Evolutionary conservation across 2,113 vertebrate genomes (phyloP).

Genomic region (Caretta caretta): DNA sequence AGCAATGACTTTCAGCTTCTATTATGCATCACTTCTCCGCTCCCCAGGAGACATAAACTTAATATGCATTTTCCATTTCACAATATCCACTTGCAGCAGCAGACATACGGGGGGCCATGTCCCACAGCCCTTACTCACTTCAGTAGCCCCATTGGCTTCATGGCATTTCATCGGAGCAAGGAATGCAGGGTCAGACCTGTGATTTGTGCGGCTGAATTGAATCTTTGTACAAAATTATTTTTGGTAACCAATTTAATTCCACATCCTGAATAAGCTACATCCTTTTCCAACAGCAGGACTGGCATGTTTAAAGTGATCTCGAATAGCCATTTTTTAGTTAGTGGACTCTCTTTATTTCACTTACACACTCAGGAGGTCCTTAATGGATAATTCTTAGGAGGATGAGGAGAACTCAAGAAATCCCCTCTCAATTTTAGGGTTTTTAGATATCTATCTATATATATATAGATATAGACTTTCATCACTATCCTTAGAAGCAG

Average conservation of each 20-base stretch:
- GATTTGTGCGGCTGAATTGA: not conserved
- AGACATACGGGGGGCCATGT: fast-evolving
- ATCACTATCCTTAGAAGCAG: not conserved
- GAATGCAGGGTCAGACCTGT: not conserved
- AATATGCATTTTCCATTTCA: not conserved
- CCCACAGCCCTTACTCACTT: not conserved
- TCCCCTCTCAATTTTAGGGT: not conserved
- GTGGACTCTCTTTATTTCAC: not conserved
- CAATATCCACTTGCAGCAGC: not conserved
- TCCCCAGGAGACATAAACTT: not conserved
- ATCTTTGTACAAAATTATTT: not conserved
- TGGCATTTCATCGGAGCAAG: fast-evolving
- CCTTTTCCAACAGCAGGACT: not conserved
- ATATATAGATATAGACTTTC: not conserved
- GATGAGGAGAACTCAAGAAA: not conserved
- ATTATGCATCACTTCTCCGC: not conserved
- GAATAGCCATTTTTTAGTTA: not conserved
- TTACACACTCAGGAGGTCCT: not conserved
- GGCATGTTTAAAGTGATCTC: fast-evolving
- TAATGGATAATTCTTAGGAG: not conserved
- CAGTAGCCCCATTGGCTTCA: fast-evolving
- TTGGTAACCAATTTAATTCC: not conserved
- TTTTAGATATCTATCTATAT: not conserved
- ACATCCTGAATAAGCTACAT: not conserved
- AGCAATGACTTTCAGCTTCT: not conserved